Percentiles rank a stretch among this genome's conserved stretches.
phyloP scores from a whole-genome alignment of 2,113 vertebrate genomes.

The Physeter macrocephalus region DNA sequence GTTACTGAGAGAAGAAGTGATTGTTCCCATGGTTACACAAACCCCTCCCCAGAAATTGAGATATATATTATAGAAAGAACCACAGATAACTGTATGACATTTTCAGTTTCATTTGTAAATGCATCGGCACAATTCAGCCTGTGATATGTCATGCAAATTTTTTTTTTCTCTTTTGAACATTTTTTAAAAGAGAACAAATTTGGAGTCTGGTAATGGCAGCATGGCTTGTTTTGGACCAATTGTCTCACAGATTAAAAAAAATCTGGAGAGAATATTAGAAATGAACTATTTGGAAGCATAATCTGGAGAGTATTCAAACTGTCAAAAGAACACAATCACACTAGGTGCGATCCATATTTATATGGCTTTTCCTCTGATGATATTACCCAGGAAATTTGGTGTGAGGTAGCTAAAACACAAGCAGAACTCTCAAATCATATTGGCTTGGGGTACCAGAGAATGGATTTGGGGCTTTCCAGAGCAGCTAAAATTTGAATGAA shows the following conservation, averaged over 20 bases:
- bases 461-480: not conserved
- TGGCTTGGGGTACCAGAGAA: not conserved
- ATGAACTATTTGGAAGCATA: not conserved
- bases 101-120: not conserved
- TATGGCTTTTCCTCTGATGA: not conserved
- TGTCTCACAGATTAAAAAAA: not conserved
- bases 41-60: not conserved
- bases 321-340: not conserved
- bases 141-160: not conserved
- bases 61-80: not conserved
- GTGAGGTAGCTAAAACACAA: not conserved
- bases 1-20: not conserved
- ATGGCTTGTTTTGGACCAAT: not conserved
- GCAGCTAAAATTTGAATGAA: not conserved
- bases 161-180: not conserved
- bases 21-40: not conserved
- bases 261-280: not conserved
- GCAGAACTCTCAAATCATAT: not conserved
- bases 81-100: not conserved
- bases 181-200: not conserved
- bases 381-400: not conserved
- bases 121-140: not conserved
- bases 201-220: not conserved
- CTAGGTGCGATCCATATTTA: not conserved
- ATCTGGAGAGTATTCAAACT: not conserved